Conservation (phyloP, 64 coral and sea anemone genomes). For the Stylophora pistillata region DNA sequence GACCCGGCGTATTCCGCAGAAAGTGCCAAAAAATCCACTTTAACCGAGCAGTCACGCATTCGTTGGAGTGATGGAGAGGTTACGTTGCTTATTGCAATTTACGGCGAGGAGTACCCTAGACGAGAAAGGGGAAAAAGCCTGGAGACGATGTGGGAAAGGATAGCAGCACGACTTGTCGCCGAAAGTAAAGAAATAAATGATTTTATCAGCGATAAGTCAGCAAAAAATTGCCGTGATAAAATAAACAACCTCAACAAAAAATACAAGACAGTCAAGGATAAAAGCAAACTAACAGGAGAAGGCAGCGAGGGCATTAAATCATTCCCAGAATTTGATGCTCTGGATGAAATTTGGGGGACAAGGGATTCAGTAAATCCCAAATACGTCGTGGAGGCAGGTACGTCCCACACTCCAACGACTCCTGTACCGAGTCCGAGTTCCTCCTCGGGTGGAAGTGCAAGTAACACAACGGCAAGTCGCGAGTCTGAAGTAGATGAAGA, state of each 20-base stretch:
- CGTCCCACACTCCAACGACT: background rate
- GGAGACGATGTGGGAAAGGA: constrained; percentile 1
- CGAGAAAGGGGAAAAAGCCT: background rate
- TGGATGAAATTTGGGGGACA: constrained; percentile 27
- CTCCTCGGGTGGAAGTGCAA: too few relatives aligned
- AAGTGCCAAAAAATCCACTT: too few relatives aligned
- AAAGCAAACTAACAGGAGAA: constrained; percentile 5
- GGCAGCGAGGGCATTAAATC: background rate
- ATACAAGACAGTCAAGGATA: constrained; percentile 21
- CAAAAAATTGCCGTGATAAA: background rate
- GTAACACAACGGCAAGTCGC: too few relatives aligned
- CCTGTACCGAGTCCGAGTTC: too few relatives aligned
- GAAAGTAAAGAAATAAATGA: constrained; percentile 7
- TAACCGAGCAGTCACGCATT: background rate
- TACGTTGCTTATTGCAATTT: background rate
- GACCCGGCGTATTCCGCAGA: background rate
- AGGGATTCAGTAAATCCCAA: constrained; percentile 12
- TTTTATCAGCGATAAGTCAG: background rate
- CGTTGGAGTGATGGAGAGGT: background rate
- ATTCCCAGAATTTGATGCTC: constrained; percentile 5
- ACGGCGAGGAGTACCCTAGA: background rate
- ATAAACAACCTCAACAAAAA: constrained; percentile 24
- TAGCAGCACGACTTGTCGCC: background rate
- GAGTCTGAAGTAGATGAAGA: too few relatives aligned
- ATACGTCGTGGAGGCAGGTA: constrained; percentile 26